phyloP scores from a whole-genome alignment of 2,113 vertebrate genomes.

The Dunckerocampus dactyliophorus region DNA sequence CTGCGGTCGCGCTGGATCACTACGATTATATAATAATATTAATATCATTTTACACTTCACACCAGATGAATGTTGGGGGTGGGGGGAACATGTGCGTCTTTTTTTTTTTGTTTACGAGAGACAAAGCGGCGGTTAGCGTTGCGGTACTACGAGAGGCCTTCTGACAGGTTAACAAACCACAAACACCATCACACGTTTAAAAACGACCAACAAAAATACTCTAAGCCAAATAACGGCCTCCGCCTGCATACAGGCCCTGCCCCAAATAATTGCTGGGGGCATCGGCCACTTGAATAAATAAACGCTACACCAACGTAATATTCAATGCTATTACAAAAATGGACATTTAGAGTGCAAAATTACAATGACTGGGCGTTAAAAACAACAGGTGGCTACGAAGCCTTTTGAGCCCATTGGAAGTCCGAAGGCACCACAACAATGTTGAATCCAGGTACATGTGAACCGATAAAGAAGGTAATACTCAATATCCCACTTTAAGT shows the following conservation, averaged over 20 bases:
- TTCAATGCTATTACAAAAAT: no score
- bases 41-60: slow-evolving; percentile 64
- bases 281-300: no score
- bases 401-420: no score
- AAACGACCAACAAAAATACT: neutral
- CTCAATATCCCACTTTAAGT: no score
- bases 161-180: slow-evolving; percentile 64
- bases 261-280: no score
- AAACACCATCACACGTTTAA: slow-evolving; percentile 21
- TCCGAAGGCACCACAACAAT: no score
- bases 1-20: slow-evolving; percentile 62
- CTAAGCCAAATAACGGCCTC: neutral
- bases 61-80: slow-evolving; percentile 54
- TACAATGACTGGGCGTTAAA: no score
- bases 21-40: slow-evolving; percentile 55
- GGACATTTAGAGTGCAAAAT: no score
- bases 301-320: no score
- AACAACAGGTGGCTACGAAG: no score
- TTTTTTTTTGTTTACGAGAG: slow-evolving; percentile 44
- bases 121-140: slow-evolving; percentile 49
- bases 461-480: no score
- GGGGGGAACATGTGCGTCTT: slow-evolving; percentile 28
- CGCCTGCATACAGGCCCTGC: neutral
- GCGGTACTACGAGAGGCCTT: slow-evolving; percentile 41
- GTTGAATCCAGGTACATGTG: no score